phyloP scores from a whole-genome alignment of 2,113 vertebrate genomes.

The Bubo blakistoni region DNA sequence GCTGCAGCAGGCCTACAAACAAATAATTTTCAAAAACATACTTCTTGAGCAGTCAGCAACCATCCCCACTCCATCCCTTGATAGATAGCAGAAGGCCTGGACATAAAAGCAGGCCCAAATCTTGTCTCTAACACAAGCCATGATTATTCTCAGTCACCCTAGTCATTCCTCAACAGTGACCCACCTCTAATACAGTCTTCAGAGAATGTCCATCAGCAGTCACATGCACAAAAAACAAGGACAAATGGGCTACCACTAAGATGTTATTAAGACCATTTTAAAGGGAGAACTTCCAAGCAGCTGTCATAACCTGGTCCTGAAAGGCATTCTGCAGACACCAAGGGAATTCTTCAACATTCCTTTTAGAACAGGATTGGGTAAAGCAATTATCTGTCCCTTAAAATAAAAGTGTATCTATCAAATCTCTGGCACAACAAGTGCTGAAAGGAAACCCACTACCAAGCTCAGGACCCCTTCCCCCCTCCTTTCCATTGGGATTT shows the following conservation, averaged over 20 bases:
- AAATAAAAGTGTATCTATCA: neutral
- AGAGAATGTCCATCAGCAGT: neutral
- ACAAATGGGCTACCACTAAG: neutral
- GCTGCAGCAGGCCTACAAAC: rapidly evolving
- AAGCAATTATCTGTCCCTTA: neutral
- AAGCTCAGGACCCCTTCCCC: neutral
- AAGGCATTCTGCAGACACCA: neutral
- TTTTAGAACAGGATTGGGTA: neutral
- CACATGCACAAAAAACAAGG: neutral
- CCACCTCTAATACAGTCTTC: neutral
- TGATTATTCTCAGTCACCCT: neutral
- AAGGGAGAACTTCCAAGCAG: neutral
- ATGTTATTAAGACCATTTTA: neutral
- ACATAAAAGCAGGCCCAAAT: neutral
- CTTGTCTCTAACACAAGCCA: neutral
- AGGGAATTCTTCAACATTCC: neutral
- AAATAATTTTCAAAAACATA: neutral
- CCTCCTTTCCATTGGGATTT: neutral
- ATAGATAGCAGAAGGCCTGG: neutral
- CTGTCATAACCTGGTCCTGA: neutral
- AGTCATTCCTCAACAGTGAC: neutral
- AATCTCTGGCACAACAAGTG: neutral
- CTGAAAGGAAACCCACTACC: neutral
- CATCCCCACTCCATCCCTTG: neutral
- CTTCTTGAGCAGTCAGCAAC: neutral